phyloP scores from a whole-genome alignment of 2,113 vertebrate genomes.

The Bubo bubo region DNA sequence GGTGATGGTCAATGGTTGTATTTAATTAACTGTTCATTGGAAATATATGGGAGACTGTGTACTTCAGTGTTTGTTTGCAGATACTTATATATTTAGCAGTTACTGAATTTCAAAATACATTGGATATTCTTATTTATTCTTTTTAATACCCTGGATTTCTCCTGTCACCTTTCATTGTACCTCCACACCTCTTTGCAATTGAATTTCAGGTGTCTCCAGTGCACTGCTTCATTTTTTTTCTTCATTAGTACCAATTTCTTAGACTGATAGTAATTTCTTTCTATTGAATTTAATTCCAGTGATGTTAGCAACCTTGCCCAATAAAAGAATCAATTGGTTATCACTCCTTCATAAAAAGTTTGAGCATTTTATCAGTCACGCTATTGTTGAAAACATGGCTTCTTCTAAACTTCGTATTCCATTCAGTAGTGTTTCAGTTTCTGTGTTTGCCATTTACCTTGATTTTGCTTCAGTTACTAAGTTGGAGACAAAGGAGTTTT shows the following conservation, averaged over 20 bases:
- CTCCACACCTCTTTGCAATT: neutral
- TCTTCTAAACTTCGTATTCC: neutral
- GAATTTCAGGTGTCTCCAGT: neutral
- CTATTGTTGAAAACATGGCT: neutral
- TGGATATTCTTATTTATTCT: neutral
- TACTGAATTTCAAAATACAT: neutral
- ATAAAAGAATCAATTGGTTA: neutral
- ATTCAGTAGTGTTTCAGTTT: neutral
- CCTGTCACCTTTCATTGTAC: neutral
- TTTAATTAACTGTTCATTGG: neutral
- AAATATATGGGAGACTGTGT: neutral
- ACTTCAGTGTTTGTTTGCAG: neutral
- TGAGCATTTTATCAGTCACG: neutral
- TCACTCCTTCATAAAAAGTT: neutral
- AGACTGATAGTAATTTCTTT: neutral
- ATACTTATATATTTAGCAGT: neutral
- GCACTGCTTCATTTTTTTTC: neutral
- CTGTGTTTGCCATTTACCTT: neutral
- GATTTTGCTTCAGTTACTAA: neutral
- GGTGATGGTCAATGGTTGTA: accelerated
- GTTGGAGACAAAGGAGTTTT: neutral
- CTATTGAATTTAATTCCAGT: neutral
- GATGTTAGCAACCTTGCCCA: neutral
- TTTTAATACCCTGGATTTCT: neutral
- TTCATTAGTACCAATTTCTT: neutral